phyloP scores from a whole-genome alignment of 2,113 vertebrate genomes.

The Xiphias gladius region DNA sequence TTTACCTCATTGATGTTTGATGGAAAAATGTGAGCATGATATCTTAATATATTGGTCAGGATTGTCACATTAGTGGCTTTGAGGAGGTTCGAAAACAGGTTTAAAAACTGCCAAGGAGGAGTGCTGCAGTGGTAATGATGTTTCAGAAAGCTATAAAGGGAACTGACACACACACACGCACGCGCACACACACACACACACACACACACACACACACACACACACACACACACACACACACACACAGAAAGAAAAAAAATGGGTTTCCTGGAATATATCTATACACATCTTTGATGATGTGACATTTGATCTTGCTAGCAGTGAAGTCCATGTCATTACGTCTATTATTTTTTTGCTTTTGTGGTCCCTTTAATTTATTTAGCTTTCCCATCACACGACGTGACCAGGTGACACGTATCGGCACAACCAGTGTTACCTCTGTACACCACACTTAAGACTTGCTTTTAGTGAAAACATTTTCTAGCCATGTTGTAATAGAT shows the following conservation, averaged over 20 bases:
- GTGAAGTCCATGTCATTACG: neutral
- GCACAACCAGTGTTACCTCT: neutral
- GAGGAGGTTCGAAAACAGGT: conserved; percentile 1
- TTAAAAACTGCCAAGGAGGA: conserved; percentile 19
- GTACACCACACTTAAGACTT: conserved; percentile 6
- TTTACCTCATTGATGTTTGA: conserved; percentile 19
- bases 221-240: neutral
- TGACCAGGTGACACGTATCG: neutral
- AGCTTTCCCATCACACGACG: conserved; percentile 6
- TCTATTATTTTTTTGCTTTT: neutral
- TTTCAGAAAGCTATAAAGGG: conserved; percentile 34
- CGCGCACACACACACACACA: neutral
- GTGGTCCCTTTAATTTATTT: neutral
- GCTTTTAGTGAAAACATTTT: conserved; percentile 3
- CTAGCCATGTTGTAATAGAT: neutral
- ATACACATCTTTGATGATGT: neutral
- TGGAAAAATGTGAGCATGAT: neutral
- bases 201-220: conserved; percentile 12
- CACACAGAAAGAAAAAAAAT: neutral
- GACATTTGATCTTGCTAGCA: neutral
- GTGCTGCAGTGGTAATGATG: conserved; percentile 1
- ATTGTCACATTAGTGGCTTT: conserved; percentile 29
- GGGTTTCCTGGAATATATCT: conserved; percentile 7
- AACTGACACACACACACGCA: neutral
- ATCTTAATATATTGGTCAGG: neutral